A percentile compares a stretch with the other conserved stretches of the same genome.
Conservation (phyloP, 1,140 invertebrate species). For the Caenorhabditis briggsae region DNA sequence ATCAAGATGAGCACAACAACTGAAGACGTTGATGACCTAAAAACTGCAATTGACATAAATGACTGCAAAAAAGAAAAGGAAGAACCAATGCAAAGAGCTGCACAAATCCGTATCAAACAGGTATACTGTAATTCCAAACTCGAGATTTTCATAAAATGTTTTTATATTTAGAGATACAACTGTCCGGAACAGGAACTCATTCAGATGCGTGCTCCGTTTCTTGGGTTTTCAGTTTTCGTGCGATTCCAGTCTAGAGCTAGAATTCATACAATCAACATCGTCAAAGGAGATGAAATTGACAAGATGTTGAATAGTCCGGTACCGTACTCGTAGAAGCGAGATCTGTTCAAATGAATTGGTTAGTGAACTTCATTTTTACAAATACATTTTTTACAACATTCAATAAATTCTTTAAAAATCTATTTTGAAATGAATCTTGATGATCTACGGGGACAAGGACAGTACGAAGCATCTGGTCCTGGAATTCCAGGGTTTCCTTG, state of each 20-base stretch:
- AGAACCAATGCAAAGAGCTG: constrained; percentile 14
- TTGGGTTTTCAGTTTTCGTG: constrained; percentile 28
- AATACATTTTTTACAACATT: not conserved
- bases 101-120: constrained; percentile 33
- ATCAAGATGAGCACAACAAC: not conserved
- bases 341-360: not conserved
- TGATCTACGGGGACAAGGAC: not conserved
- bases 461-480: constrained; percentile 13
- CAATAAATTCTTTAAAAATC: not conserved
- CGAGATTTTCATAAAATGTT: not conserved
- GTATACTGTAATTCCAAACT: not conserved
- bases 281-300: constrained; percentile 2
- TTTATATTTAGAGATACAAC: constrained; percentile 10
- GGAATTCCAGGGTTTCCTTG: not conserved
- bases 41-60: constrained; percentile 27
- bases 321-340: constrained; percentile 2
- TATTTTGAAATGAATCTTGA: not conserved
- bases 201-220: constrained; percentile 39
- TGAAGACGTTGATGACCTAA: constrained; percentile 3
- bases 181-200: constrained; percentile 15
- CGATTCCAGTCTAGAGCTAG: constrained; percentile 33
- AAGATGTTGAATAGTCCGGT: constrained; percentile 12
- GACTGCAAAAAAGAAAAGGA: constrained; percentile 1
- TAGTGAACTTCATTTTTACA: not conserved
- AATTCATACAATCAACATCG: constrained; percentile 11